phyloP scores from a whole-genome alignment of 2,113 vertebrate species.

The Anhinga rufa region DNA sequence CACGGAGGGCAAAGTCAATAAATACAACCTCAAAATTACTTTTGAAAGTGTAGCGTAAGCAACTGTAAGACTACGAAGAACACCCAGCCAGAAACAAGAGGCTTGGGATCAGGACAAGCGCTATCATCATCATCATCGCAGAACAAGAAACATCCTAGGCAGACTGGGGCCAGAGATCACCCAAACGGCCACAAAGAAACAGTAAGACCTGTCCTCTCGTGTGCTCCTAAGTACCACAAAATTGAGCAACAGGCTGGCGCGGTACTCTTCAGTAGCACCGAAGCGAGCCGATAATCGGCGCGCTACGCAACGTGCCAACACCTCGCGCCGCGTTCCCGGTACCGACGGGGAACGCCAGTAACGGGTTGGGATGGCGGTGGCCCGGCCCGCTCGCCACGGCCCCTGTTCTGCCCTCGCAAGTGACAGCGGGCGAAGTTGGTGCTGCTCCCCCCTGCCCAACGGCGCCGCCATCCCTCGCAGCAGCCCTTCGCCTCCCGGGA shows the following conservation, averaged over 20 bases:
- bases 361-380: not conserved
- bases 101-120: not conserved
- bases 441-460: not conserved
- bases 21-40: not conserved
- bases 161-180: not conserved
- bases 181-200: not conserved
- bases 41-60: not conserved
- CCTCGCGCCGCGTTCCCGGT: not conserved
- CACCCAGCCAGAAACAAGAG: not conserved
- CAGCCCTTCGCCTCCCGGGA: not conserved
- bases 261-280: not conserved
- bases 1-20: not conserved
- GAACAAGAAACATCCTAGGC: not conserved
- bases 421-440: not conserved
- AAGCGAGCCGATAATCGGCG: not conserved
- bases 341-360: not conserved
- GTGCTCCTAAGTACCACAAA: not conserved
- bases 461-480: not conserved
- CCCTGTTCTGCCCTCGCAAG: not conserved
- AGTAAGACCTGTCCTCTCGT: not conserved
- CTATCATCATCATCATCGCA: fast-evolving
- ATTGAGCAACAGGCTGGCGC: not conserved
- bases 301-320: not conserved
- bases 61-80: not conserved
- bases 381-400: not conserved